phyloP scores from a whole-genome alignment of 53 echinoderm and acorn worm genomes.

The Zoroaster sp. region DNA sequence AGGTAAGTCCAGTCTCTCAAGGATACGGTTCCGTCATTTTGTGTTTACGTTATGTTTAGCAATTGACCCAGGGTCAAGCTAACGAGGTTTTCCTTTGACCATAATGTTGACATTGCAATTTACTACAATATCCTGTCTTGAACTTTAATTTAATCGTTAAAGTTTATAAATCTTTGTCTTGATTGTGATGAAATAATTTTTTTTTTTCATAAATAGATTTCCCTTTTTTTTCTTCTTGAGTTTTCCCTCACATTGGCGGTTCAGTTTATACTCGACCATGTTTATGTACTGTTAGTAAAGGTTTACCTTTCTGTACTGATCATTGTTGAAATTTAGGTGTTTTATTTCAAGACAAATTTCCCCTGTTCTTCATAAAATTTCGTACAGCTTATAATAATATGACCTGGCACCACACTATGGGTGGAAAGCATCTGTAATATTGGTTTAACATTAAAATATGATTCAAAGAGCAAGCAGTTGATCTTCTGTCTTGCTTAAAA shows the following conservation, averaged over 20 bases:
- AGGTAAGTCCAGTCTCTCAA: conserved; percentile 10
- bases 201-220: background rate
- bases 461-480: too few relatives aligned
- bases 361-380: background rate
- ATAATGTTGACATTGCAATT: conserved; percentile 37
- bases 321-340: too few relatives aligned
- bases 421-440: background rate
- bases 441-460: background rate
- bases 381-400: too few relatives aligned
- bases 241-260: too few relatives aligned
- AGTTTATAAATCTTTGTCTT: background rate
- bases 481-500: background rate
- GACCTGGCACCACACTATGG: background rate
- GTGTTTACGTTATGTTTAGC: conserved; percentile 31
- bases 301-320: background rate
- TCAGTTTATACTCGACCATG: background rate
- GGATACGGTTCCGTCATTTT: background rate
- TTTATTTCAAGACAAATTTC: background rate
- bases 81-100: conserved; percentile 13
- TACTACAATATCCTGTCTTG: background rate
- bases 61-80: conserved; percentile 35
- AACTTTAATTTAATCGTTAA: background rate
- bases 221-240: background rate
- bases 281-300: background rate
- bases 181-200: background rate